Evolutionary conservation across 1,140 invertebrate species (phyloP).

Genomic region (Tetragonula clypearis): DNA sequence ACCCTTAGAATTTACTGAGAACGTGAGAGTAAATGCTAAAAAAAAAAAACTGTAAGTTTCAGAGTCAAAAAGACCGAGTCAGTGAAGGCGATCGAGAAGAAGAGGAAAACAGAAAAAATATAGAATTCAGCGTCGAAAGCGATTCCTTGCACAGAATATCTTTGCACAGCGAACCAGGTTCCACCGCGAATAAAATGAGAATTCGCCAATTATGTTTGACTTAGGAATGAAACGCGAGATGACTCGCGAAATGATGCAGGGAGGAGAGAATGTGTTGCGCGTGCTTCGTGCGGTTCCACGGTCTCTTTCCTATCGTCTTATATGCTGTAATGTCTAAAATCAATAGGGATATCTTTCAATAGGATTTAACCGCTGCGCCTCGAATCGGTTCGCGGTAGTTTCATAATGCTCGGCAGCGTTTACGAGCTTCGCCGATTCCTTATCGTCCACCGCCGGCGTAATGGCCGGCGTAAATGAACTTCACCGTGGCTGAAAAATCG

Average conservation of each 20-base stretch:
- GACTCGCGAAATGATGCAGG: background rate
- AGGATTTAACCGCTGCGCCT: constrained; percentile 30
- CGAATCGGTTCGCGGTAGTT: background rate
- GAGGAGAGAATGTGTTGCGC: background rate
- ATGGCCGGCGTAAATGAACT: background rate
- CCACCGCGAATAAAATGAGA: background rate
- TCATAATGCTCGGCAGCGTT: background rate
- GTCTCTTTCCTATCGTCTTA: background rate
- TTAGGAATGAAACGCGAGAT: background rate
- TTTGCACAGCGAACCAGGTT: too few relatives aligned
- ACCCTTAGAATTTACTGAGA: too few relatives aligned
- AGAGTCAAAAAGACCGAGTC: too few relatives aligned
- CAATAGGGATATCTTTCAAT: constrained; percentile 49
- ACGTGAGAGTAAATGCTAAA: too few relatives aligned
- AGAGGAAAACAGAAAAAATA: background rate
- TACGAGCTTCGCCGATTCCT: background rate
- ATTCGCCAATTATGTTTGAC: background rate
- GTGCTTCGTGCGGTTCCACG: background rate
- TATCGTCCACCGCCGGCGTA: background rate
- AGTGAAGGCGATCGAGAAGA: background rate
- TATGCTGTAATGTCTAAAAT: constrained; percentile 19
- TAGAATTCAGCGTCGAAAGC: background rate
- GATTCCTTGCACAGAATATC: background rate
- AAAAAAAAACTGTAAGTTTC: too few relatives aligned
- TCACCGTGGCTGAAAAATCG: background rate